Conservation (phyloP, 1,140 invertebrate species). For the Euura saliciscinereae region DNA sequence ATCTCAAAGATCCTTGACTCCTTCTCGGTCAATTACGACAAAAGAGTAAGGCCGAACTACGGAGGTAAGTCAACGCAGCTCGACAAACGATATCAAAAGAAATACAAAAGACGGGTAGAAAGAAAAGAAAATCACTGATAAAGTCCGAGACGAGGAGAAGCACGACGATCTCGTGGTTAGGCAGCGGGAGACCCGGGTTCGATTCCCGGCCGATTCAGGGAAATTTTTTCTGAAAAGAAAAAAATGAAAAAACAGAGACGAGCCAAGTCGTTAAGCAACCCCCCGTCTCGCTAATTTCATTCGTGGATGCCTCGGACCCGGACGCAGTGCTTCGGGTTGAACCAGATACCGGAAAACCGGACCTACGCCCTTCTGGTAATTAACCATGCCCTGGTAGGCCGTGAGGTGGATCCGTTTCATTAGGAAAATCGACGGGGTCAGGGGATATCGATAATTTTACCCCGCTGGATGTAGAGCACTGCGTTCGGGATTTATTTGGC, state of each 20-base stretch:
- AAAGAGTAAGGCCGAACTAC: slow-evolving; percentile 97
- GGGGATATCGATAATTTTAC: too few relatives aligned
- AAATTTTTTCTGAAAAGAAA: too few relatives aligned
- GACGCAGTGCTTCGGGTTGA: not conserved
- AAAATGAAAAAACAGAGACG: too few relatives aligned
- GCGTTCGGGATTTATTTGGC: too few relatives aligned
- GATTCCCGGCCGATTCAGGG: too few relatives aligned
- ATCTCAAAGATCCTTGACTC: slow-evolving; percentile 92
- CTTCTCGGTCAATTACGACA: slow-evolving; percentile 94
- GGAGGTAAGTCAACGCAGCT: slow-evolving; percentile 78
- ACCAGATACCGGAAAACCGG: not conserved
- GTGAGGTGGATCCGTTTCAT: slow-evolving; percentile 5
- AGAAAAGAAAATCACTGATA: slow-evolving; percentile 15
- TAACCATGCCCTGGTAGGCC: not conserved
- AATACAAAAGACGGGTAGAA: slow-evolving; percentile 30
- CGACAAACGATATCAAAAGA: too few relatives aligned
- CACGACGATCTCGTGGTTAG: too few relatives aligned
- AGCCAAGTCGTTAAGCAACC: too few relatives aligned
- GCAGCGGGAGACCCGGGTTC: too few relatives aligned
- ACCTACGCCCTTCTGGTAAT: not conserved
- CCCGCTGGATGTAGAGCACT: too few relatives aligned
- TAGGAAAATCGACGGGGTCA: not conserved
- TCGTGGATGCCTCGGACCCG: not conserved
- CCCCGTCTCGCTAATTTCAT: not conserved
- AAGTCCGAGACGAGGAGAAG: too few relatives aligned